phyloP scores from a whole-genome alignment of 1,140 invertebrate species.

The Drosophila bifasciata region DNA sequence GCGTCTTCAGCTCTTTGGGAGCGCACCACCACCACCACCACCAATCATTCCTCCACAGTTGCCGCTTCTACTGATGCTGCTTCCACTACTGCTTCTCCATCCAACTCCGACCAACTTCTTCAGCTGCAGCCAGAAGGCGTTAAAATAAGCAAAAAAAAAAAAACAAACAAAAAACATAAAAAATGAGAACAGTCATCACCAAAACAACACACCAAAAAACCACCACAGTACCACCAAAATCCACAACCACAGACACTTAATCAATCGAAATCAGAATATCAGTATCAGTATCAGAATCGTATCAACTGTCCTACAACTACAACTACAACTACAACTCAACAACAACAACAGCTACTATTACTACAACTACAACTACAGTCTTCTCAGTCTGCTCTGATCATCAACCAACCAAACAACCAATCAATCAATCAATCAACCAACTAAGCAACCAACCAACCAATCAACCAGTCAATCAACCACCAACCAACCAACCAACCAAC shows the following conservation, averaged over 20 bases:
- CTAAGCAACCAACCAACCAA: conserved; percentile 29
- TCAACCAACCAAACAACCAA: conserved; percentile 46
- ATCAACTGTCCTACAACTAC: conserved; percentile 42
- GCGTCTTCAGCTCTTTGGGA: conserved; percentile 11
- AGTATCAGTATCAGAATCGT: conserved; percentile 28
- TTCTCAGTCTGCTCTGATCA: conserved; percentile 60
- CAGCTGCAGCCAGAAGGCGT: conserved; percentile 35
- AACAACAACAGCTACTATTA: conserved; percentile 33
- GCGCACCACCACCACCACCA: conserved; percentile 16
- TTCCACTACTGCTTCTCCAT: conserved; percentile 60
- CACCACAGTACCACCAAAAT: conserved; percentile 33
- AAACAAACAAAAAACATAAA: conserved; percentile 41
- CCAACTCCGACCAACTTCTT: conserved; percentile 36
- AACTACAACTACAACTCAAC: conserved; percentile 38
- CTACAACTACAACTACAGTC: conserved; percentile 54
- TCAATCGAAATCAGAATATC: conserved; percentile 14
- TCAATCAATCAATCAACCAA: conserved; percentile 44
- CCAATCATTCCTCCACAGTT: conserved; percentile 43
- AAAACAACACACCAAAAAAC: conserved; percentile 20
- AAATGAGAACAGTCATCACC: conserved; percentile 43
- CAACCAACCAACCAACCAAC: conserved; percentile 41
- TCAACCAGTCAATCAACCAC: conserved; percentile 41
- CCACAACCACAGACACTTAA: conserved; percentile 42
- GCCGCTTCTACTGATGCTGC: conserved; percentile 50
- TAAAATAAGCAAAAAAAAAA: conserved; percentile 13